Conservation (phyloP, 2,888 invertebrate genomes). For the Marronus borbonicus region DNA sequence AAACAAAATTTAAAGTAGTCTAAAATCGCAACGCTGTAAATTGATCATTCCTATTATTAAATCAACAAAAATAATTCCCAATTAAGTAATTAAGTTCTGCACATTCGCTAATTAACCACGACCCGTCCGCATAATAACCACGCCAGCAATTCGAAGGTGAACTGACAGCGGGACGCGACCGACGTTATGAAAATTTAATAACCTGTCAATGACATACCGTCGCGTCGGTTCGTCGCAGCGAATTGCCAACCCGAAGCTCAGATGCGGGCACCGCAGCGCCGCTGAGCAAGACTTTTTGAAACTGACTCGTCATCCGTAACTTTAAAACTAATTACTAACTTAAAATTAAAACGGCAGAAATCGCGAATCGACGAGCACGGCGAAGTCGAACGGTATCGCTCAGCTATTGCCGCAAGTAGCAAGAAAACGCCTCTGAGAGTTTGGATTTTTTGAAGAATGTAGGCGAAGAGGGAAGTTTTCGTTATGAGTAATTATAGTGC, state of each 20-base stretch:
- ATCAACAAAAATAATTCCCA: too few relatives aligned
- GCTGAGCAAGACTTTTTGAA: slow-evolving; percentile 19
- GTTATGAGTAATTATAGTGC: background rate
- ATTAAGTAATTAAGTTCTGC: slow-evolving; percentile 4
- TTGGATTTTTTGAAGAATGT: too few relatives aligned
- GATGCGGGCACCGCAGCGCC: background rate
- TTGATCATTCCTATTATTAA: too few relatives aligned
- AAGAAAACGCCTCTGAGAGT: too few relatives aligned
- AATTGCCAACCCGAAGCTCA: background rate
- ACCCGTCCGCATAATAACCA: background rate
- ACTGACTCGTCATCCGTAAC: slow-evolving; percentile 25
- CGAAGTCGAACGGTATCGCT: background rate
- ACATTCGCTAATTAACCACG: slow-evolving; percentile 7
- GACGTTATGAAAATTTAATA: slow-evolving; percentile 36
- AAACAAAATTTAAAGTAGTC: too few relatives aligned
- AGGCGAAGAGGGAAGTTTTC: too few relatives aligned
- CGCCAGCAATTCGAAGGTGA: background rate
- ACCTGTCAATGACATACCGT: slow-evolving; percentile 35
- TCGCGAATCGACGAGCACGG: slow-evolving; percentile 31
- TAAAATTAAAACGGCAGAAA: slow-evolving; percentile 41
- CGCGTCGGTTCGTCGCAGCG: background rate
- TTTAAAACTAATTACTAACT: slow-evolving; percentile 46
- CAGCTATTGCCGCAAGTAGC: too few relatives aligned
- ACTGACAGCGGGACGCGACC: background rate
- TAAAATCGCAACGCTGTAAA: too few relatives aligned